Evolutionary conservation across 2,888 invertebrate species (phyloP), one percentile per base, ranked within the genome.

Genomic region (Spodoptera picta): DNA sequence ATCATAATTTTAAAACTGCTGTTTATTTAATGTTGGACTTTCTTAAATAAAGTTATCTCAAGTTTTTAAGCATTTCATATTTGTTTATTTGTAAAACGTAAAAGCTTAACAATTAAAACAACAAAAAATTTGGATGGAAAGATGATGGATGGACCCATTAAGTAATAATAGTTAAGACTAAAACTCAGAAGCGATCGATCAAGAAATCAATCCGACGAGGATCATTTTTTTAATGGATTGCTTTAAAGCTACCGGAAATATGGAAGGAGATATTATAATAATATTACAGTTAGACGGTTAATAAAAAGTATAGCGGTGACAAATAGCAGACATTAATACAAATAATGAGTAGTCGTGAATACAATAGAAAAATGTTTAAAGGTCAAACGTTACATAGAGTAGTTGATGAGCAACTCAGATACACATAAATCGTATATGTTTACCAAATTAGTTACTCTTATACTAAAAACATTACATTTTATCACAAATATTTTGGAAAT

Each of bases 71-170:
- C 62, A 69, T 77, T 74, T 72, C 77, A 83, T 82, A 79, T 81
- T 81, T 81, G 77, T 81, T 82, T 83, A 84, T 85, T 84, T 85
- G 58, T 72, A 82, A 75, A 81, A 81, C 83, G 84, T 82, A 82
- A 85, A 80, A 83, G 86, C 85, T 85, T 80, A 87, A 86, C 83
- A 82, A 80, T 85, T 76, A 79, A 83, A 83, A 82, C 83, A 89
- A 88, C 82, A 87, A 90, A 88, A 86, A 81, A 87, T 86, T 88
- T 91, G 89, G 88, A 87, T 84, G 81, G 85, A 83, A 86, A 87
- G 83, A 92, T 94, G 93, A 94, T 94, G 88, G 93, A 94, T 94
- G 91, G 83, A 82, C 83, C 92, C 93, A 93, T 94, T 94, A 94
- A 92, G 90, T 92, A 92, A 92, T 92, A 93, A 92, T 93, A 93